Base-by-base conservation (phyloP, 2,113 vertebrate species). In the Polypterus senegalus region DNA sequence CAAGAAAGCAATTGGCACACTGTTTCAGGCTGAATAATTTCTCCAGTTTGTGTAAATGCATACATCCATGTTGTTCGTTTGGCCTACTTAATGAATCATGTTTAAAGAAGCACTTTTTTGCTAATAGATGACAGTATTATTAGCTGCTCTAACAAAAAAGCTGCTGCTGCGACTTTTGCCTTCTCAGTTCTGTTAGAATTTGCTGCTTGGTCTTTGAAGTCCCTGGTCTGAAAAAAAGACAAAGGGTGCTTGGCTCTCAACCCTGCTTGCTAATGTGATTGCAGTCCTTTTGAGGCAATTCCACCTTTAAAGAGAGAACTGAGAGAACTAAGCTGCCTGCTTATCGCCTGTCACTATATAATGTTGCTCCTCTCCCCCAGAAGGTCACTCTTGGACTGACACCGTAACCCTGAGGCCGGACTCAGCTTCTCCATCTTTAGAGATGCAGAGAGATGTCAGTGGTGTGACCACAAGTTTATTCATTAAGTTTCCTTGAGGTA, bases 401-500 rank as follows among this genome's bases (percentile, higher is more conserved):
- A 86, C 86, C 79, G 77, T 89, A 82, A 90, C 89, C 89, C 86
- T 54, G 67, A 69, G 79, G 71, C 84, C 83, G 76, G 83, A 84
- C 85, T 84, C 82, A 75, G 59, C 81, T 63, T 77, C 73, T 76
- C 76, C 71, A 71, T 71, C 88, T 87, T 89, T 88, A 88, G 88
- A 80, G 81, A 83, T 82, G 86, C 89, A 87, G 76, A 86, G 70
- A 76, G 80, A 87, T 86, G 76, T 89, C 89, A 91, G 86, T 91
- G 91, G 93, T 84, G 45, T 73, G 76, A 76, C 77, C 73, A 77
- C 77, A 76, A 84, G 86, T 88, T 91, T 85, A 89, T 90, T 92
- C 91, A 92, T 75, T 80, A 71, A 71, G 77, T 79, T 84, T 86
- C 88, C 87, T 59, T 27, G 27, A 27, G 27, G 27, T 27, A 27